These are phyloP conservation scores for Pogonocichla stellata DNA, from an alignment of 2,113 vertebrate species.

Conservation along the genomic window DNA sequence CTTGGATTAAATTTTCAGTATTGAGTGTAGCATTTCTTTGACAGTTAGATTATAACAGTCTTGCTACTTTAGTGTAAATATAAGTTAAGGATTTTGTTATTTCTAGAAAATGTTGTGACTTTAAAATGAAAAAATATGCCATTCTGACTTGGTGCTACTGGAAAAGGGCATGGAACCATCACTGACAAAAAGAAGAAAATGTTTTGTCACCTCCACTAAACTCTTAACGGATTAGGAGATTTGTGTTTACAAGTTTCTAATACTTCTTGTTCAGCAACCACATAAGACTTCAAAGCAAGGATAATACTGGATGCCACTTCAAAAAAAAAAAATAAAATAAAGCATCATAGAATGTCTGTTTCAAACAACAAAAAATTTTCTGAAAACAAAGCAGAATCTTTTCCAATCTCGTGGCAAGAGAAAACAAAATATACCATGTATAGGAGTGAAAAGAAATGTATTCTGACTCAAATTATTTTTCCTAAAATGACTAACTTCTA, in stretches of 20 bases:
- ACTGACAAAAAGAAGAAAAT: conserved; percentile 26
- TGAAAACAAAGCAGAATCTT: not conserved
- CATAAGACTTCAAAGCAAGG: not conserved
- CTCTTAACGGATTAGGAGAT: not conserved
- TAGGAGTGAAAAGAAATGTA: not conserved
- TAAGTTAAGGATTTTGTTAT: conserved; percentile 42
- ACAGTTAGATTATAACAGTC: conserved; percentile 47
- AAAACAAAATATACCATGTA: not conserved
- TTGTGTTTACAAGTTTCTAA: conserved; percentile 30
- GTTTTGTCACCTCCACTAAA: conserved; percentile 44
- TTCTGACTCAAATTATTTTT: not conserved
- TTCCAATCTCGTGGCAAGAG: not conserved
- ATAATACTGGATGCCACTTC: not conserved
- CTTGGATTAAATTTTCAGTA: not conserved
- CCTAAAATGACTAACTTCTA: not conserved
- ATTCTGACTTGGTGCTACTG: not conserved
- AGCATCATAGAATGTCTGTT: not conserved
- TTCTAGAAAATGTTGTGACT: conserved; percentile 52
- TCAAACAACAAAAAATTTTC: not conserved
- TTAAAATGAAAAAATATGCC: conserved; percentile 63
- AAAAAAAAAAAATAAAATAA: not conserved
- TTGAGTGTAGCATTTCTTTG: not conserved
- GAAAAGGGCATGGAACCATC: conserved; percentile 24
- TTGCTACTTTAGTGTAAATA: conserved; percentile 22
- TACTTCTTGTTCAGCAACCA: conserved; percentile 23